These are phyloP conservation scores for Rotaria sp. DNA, from an alignment of 2,888 invertebrate species.

Conservation along the genomic window DNA sequence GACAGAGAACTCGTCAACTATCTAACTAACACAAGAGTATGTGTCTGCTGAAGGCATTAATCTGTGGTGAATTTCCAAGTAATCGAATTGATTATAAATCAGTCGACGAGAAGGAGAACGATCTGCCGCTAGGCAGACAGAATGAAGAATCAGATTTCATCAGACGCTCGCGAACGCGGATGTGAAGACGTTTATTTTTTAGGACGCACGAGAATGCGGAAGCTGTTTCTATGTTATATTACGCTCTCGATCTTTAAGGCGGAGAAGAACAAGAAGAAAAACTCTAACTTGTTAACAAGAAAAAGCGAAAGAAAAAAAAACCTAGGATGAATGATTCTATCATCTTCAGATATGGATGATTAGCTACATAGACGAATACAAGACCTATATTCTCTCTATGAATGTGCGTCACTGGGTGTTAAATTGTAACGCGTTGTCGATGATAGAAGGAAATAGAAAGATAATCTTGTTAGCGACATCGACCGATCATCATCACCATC, in stretches of 20 bases:
- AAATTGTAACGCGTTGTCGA: slow-evolving; percentile 1
- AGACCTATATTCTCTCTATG: not conserved
- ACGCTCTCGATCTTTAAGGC: not conserved
- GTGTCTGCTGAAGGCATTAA: slow-evolving; percentile 20
- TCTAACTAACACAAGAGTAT: not conserved
- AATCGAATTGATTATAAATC: slow-evolving; percentile 25
- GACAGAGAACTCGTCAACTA: not conserved
- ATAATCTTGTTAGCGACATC: slow-evolving; percentile 20
- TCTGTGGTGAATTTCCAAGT: slow-evolving; percentile 11
- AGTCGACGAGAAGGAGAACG: slow-evolving; percentile 11
- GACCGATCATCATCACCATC: not conserved
- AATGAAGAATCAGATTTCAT: slow-evolving; percentile 27
- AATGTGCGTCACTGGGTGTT: not conserved
- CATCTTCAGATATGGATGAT: not conserved
- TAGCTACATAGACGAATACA: not conserved
- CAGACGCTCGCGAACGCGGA: not conserved
- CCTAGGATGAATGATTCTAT: slow-evolving; percentile 8
- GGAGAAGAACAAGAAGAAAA: not conserved
- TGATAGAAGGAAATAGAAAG: slow-evolving; percentile 1
- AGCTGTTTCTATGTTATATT: not conserved
- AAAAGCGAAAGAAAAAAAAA: not conserved
- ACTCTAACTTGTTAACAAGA: not conserved
- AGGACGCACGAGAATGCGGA: not conserved
- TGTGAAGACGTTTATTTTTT: not conserved
- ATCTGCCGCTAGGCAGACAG: slow-evolving; percentile 6